These are phyloP conservation scores for Phoenicopterus ruber DNA, from an alignment of 2,113 vertebrate species.

Conservation along the genomic window DNA sequence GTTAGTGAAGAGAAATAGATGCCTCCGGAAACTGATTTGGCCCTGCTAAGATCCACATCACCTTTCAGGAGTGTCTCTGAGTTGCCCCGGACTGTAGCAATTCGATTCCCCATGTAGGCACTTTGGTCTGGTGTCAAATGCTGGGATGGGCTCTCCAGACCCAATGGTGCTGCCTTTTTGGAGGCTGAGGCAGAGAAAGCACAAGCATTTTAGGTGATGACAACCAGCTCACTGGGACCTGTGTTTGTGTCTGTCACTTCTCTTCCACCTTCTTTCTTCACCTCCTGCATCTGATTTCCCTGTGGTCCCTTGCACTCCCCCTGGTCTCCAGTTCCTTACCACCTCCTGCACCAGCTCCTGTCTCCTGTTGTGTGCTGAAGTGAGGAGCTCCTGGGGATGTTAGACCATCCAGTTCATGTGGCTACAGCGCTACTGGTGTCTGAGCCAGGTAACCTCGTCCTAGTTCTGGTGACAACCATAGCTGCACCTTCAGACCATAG, in stretches of 20 bases:
- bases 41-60: neutral
- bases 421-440: neutral
- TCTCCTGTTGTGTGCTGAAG: neutral
- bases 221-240: neutral
- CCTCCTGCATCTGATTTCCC: neutral
- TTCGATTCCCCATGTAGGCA: fast-evolving
- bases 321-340: neutral
- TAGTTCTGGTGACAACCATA: neutral
- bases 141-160: neutral
- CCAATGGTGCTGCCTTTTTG: neutral
- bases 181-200: neutral
- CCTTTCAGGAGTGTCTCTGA: neutral
- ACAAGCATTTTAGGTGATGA: neutral
- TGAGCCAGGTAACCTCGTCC: neutral
- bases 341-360: neutral
- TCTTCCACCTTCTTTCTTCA: neutral
- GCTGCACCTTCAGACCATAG: neutral
- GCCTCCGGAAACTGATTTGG: neutral
- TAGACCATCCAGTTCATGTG: neutral
- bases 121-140: neutral
- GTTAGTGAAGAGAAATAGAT: neutral
- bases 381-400: neutral
- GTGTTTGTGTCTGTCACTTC: neutral
- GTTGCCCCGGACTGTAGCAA: neutral
- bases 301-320: neutral